phyloP scores from a whole-genome alignment of 2,888 invertebrate species.

The Sepiola atlantica region DNA sequence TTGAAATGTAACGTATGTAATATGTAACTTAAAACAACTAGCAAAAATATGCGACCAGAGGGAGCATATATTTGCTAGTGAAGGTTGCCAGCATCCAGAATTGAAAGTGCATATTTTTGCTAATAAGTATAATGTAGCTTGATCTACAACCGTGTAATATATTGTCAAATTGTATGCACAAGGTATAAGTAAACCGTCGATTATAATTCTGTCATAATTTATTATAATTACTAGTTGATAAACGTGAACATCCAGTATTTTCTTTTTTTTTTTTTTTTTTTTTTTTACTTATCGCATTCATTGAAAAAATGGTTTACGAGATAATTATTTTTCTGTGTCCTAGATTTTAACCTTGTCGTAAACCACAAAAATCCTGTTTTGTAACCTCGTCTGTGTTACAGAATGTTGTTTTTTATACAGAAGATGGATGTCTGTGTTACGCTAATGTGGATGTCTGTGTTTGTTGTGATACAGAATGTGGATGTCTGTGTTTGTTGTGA shows the following conservation, averaged over 20 bases:
- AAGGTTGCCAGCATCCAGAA: too few species aligned
- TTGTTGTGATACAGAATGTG: too few species aligned
- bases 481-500: too few species aligned
- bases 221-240: background rate
- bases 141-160: background rate
- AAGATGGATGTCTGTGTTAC: too few species aligned
- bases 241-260: background rate
- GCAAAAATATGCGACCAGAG: too few species aligned
- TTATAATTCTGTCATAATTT: background rate
- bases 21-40: too few species aligned
- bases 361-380: background rate
- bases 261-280: background rate
- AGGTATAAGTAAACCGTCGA: background rate
- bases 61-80: too few species aligned
- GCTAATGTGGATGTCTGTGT: too few species aligned
- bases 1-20: too few species aligned
- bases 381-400: background rate
- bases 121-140: background rate
- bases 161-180: background rate
- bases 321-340: background rate
- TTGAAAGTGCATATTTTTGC: too few species aligned
- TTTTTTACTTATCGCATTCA: background rate
- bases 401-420: too few species aligned
- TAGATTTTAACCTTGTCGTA: background rate
- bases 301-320: background rate